phyloP scores from a whole-genome alignment of 2,113 vertebrate genomes.

The Neopipo cinnamomea region DNA sequence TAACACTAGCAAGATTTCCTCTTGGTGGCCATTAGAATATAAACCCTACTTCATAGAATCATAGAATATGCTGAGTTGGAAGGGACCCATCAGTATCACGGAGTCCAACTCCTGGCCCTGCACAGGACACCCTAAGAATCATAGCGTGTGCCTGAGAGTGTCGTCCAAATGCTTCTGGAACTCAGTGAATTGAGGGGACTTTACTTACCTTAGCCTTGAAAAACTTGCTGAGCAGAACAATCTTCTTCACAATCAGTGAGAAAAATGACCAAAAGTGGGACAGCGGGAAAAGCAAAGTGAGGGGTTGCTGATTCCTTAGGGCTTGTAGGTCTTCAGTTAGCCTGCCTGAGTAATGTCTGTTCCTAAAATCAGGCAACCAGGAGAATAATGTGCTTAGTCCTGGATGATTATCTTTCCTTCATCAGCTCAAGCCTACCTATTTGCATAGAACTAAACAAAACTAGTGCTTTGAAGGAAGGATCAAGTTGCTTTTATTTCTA shows the following conservation, averaged over 20 bases:
- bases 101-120: neutral
- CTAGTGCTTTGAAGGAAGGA: neutral
- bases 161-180: neutral
- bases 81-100: rapidly evolving
- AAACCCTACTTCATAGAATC: neutral
- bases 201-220: neutral
- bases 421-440: neutral
- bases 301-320: neutral
- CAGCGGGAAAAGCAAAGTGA: neutral
- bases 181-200: neutral
- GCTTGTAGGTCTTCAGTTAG: neutral
- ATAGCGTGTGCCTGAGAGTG: neutral
- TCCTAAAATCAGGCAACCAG: neutral
- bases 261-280: neutral
- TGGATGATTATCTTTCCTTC: neutral
- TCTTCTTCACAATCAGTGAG: neutral
- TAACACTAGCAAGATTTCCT: conserved; percentile 43
- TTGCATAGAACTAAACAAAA: neutral
- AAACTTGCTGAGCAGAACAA: neutral
- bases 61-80: neutral
- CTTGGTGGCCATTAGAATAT: conserved; percentile 40
- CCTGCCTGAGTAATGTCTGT: neutral
- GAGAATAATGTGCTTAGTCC: neutral
- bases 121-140: neutral
- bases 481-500: neutral